Evolutionary conservation across 2,888 invertebrate species (phyloP).

Genomic region (Agrochola lota): DNA sequence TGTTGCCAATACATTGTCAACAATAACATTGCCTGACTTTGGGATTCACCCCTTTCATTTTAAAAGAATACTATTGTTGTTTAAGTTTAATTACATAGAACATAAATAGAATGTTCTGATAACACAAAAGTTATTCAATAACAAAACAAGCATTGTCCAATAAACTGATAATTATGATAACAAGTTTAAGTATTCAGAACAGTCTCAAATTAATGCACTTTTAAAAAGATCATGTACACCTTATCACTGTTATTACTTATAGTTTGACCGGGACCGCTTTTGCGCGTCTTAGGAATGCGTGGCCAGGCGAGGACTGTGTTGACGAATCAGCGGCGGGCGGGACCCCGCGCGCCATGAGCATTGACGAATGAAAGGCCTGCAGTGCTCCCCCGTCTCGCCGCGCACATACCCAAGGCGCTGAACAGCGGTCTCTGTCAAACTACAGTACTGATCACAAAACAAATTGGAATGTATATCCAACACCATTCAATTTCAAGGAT

Average conservation of each 20-base stretch:
- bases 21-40: neutral
- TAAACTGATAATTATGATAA: conserved; percentile 18
- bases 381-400: too few species aligned
- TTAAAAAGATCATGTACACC: neutral
- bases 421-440: too few species aligned
- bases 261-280: too few species aligned
- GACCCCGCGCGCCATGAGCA: too few species aligned
- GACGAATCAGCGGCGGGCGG: too few species aligned
- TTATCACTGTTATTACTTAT: too few species aligned
- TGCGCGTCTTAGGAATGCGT: too few species aligned
- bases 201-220: neutral
- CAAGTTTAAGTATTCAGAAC: neutral
- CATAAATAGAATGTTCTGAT: conserved; percentile 9
- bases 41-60: neutral
- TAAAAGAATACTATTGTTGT: neutral
- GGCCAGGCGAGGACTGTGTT: too few species aligned
- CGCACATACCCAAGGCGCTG: too few species aligned
- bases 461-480: neutral
- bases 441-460: too few species aligned
- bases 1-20: neutral
- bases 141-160: conserved; percentile 24
- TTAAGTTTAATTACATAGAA: neutral
- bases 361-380: too few species aligned
- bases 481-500: neutral
- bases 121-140: conserved; percentile 18